Conservation (phyloP, 2,888 invertebrate species). For the Drosophila mulleri region DNA sequence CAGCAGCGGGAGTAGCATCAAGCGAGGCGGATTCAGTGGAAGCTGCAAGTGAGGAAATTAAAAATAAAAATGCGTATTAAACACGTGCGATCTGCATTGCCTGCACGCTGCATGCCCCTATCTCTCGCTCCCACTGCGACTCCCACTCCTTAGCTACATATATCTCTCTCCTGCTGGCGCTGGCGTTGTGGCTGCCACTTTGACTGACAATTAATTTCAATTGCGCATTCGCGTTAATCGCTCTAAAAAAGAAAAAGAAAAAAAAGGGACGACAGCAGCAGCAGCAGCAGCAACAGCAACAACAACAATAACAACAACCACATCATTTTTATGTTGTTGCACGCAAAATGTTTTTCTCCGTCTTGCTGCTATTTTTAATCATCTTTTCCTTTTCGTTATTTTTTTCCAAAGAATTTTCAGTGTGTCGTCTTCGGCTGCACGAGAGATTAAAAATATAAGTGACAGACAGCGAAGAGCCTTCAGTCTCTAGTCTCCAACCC, state of each 20-base stretch:
- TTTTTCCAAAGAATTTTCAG: constrained; percentile 46
- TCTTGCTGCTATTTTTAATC: constrained; percentile 60
- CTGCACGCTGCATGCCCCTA: constrained; percentile 1
- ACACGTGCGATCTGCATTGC: constrained; percentile 63
- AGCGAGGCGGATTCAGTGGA: constrained; percentile 37
- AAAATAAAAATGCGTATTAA: constrained; percentile 67
- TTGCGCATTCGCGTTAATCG: constrained; percentile 80
- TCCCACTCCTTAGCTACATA: background rate
- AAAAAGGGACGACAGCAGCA: constrained; percentile 42
- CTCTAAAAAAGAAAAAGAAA: constrained; percentile 47
- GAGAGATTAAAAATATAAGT: constrained; percentile 73
- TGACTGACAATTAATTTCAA: constrained; percentile 81
- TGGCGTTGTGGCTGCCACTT: constrained; percentile 63
- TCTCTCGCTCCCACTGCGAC: background rate
- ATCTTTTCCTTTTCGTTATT: constrained; percentile 36
- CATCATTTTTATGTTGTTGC: constrained; percentile 7
- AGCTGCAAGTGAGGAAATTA: constrained; percentile 54
- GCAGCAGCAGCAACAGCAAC: background rate
- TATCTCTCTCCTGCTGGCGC: constrained; percentile 14
- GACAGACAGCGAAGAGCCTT: constrained; percentile 52
- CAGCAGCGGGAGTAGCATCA: constrained; percentile 4
- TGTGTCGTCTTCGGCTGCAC: constrained; percentile 60
- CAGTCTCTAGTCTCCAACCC: background rate
- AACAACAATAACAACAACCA: constrained; percentile 1
- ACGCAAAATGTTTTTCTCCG: constrained; percentile 29